Conservation (phyloP, 1,140 invertebrate species). For the Aporrectodea caliginosa region DNA sequence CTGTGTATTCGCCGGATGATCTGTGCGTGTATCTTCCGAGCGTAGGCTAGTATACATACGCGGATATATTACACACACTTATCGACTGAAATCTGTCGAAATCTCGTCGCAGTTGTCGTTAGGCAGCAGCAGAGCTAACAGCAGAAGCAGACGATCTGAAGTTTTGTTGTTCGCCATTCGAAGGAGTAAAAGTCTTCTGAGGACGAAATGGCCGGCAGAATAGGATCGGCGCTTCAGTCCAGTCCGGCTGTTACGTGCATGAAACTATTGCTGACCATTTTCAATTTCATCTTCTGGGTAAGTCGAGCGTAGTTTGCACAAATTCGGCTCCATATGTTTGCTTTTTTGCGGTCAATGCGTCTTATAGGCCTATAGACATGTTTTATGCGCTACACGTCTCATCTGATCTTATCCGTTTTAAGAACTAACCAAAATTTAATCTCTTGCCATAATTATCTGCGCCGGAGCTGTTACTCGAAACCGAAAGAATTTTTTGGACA, state of each 20-base stretch:
- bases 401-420: too few species aligned
- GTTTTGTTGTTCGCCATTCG: not conserved
- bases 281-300: constrained; percentile 24
- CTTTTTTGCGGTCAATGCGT: not conserved
- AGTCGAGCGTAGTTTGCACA: not conserved
- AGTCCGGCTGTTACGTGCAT: constrained; percentile 9
- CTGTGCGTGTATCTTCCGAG: not conserved
- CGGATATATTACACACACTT: not conserved
- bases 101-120: not conserved
- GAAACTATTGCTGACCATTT: constrained; percentile 17
- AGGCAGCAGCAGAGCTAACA: not conserved
- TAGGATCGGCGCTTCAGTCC: constrained; percentile 13
- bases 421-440: too few species aligned
- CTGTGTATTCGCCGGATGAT: not conserved
- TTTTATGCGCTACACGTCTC: too few species aligned
- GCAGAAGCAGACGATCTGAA: too few species aligned
- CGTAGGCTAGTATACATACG: too few species aligned
- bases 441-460: too few species aligned
- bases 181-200: not conserved
- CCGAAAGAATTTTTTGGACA: too few species aligned
- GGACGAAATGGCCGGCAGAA: constrained; percentile 6
- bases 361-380: too few species aligned
- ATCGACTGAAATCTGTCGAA: not conserved
- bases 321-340: not conserved
- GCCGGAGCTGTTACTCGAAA: too few species aligned